These are phyloP conservation scores for Drosophila arizonae DNA, from an alignment of 1,140 invertebrate genomes.

Conservation along the genomic window DNA sequence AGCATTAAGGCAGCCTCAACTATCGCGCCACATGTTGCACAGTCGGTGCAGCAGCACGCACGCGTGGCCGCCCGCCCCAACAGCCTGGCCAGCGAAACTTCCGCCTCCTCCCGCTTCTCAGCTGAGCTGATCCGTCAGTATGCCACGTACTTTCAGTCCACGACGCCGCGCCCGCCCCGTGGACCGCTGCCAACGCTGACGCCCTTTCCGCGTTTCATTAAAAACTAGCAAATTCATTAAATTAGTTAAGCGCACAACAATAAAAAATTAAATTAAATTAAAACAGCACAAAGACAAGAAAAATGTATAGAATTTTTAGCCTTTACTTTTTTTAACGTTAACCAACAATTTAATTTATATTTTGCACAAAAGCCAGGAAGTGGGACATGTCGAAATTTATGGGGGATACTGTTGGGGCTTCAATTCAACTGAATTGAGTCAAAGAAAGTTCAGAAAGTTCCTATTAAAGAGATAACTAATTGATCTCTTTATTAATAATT, in stretches of 20 bases:
- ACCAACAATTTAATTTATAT: constrained; percentile 10
- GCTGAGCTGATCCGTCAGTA: constrained; percentile 42
- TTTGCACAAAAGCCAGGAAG: not conserved
- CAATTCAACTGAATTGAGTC: too few species aligned
- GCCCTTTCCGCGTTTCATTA: constrained; percentile 61
- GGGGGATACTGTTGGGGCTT: too few species aligned
- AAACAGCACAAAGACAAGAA: constrained; percentile 23
- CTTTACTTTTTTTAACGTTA: not conserved
- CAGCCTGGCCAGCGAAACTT: constrained; percentile 6
- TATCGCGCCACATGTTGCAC: constrained; percentile 19
- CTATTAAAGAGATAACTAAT: too few species aligned
- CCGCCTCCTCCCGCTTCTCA: constrained; percentile 24
- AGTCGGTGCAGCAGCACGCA: constrained; percentile 8
- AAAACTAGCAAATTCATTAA: constrained; percentile 55
- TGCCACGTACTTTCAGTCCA: constrained; percentile 61
- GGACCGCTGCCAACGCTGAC: constrained; percentile 72
- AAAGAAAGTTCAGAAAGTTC: too few species aligned
- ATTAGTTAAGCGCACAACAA: constrained; percentile 55
- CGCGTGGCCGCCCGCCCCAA: constrained; percentile 25
- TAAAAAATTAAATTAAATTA: constrained; percentile 49
- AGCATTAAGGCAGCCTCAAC: not conserved
- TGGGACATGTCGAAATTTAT: too few species aligned
- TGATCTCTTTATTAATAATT: too few species aligned
- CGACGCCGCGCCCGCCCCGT: constrained; percentile 58
- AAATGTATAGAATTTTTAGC: constrained; percentile 4